Evolutionary conservation across 2,113 vertebrate genomes (phyloP).

Genomic region (Oryzias curvinotus): DNA sequence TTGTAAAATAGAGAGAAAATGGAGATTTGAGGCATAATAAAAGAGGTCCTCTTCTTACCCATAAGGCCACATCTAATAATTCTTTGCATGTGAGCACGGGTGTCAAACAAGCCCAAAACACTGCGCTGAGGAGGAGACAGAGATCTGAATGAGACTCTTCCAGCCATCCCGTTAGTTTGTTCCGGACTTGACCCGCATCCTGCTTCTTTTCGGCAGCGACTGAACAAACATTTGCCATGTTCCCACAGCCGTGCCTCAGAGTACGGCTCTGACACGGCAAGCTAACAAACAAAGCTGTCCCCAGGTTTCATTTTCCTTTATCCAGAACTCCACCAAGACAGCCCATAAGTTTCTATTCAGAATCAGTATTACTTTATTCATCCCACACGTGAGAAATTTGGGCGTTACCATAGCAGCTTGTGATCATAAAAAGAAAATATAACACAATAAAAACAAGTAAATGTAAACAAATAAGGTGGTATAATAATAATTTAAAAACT

Average conservation of each 20-base stretch:
- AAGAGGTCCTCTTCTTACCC: slow-evolving; percentile 34
- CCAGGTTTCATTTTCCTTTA: slow-evolving; percentile 46
- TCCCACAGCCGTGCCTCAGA: not conserved
- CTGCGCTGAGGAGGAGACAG: slow-evolving; percentile 29
- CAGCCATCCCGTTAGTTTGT: not conserved
- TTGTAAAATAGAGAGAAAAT: not conserved
- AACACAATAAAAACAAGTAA: no score
- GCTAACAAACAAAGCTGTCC: no score
- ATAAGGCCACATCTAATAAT: slow-evolving; percentile 37
- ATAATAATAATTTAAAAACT: no score
- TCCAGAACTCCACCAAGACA: not conserved
- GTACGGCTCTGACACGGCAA: not conserved
- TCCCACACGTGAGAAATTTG: no score
- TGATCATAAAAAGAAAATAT: no score
- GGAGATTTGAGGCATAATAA: not conserved
- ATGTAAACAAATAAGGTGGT: no score
- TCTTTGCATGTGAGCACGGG: slow-evolving; percentile 12
- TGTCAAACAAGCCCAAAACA: slow-evolving; percentile 40
- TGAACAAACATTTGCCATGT: not conserved
- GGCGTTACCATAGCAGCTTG: no score
- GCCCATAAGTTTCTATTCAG: no score
- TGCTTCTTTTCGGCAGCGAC: not conserved
- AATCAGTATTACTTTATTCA: no score
- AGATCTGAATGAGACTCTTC: not conserved
- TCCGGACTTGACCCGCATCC: not conserved